These are phyloP conservation scores for Ovibos moschatus DNA, from an alignment of 2,113 vertebrate species.

Conservation along the genomic window DNA sequence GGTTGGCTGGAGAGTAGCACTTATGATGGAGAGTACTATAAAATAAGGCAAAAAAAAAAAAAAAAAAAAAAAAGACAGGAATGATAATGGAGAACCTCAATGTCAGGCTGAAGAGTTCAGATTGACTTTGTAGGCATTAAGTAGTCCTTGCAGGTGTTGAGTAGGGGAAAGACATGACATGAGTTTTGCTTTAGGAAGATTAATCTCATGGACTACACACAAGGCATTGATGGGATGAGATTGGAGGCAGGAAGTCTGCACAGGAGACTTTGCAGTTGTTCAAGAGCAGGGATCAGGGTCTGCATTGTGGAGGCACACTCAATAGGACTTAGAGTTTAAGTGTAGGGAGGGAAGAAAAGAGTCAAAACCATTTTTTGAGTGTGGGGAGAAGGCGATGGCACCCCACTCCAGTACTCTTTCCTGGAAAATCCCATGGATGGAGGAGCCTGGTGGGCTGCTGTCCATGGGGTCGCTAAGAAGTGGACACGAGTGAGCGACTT, in stretches of 20 bases:
- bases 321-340: background rate
- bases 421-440: too few species aligned
- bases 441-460: too few species aligned
- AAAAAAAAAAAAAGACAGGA: background rate
- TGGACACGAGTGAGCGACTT: too few species aligned
- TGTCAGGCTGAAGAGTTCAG: background rate
- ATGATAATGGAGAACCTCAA: background rate
- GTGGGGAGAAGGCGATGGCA: background rate
- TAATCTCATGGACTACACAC: background rate
- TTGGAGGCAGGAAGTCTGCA: background rate
- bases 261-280: background rate
- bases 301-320: background rate
- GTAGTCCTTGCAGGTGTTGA: background rate
- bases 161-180: background rate
- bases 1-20: background rate
- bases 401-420: too few species aligned
- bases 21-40: background rate
- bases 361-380: background rate
- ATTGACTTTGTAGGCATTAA: background rate
- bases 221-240: background rate
- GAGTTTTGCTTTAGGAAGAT: conserved; percentile 9
- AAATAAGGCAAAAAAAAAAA: background rate
- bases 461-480: too few species aligned
- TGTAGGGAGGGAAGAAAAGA: background rate
- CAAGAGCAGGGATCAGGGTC: background rate